Evolutionary conservation across 2,888 invertebrate species (phyloP), one percentile per base, ranked within the genome.

Genomic region (Lutraria lutraria): DNA sequence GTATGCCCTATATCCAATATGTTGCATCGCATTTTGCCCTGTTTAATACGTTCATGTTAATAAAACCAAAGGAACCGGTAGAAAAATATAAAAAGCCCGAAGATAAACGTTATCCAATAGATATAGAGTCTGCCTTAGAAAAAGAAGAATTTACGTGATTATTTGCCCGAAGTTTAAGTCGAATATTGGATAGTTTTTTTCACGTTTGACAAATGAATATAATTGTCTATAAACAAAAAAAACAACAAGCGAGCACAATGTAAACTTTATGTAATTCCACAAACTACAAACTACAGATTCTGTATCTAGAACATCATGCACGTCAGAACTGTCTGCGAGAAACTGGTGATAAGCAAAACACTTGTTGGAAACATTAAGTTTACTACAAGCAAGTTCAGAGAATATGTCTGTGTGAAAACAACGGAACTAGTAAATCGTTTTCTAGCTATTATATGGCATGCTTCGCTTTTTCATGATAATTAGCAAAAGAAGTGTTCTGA

Each of bases 251-350:
- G 63, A 68, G 25, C 12, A 68, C 63, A 68, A 68, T 68, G 25
- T 68, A 25, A 68, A 68, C 63, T 68, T 68, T 68, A 25, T 68
- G 63, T 68, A 68, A 68, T 68, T 12, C 25, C n/a, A n/a, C 25
- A 68, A 25, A 68, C n/a, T 16, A n/a, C n/a, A n/a, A 63, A n/a
- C n/a, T 63, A 63, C n/a, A 68, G 12, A n/a, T 25, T 3, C 8
- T 68, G 25, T 68, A 68, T 25, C n/a, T 10, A 13, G 25, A n/a
- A 68, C 63, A 68, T 68, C 25, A 8, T 12, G n/a, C 25, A 68
- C 63, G 63, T 68, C 63, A 68, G 25, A 68, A 68, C 63, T 13
- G 63, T 68, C 63, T 68, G 63, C 25, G n/a, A 68, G 63, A 60
- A 60, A 25, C 12, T n/a, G 8, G 12, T 21, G 63, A 68, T 68